Percentiles rank a stretch among this genome's conserved stretches.
These are phyloP conservation scores for silkworm (Bombyx mori) DNA, from an alignment of 1,140 invertebrate species.

Conservation along the genomic window ASM3026992v2 NC_085121.1:5197001-5197500, in stretches of 20 bases:
- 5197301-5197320: constrained; percentile 60
- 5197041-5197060: constrained; percentile 44
- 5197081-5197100: constrained; percentile 46
- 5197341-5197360: constrained; percentile 72
- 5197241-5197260: constrained; percentile 43
- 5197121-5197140: constrained; percentile 54
- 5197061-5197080: constrained; percentile 42
- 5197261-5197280: constrained; percentile 34
- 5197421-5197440: constrained; percentile 42
- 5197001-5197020: constrained; percentile 56
- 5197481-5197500: constrained; percentile 36
- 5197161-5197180: constrained; percentile 52
- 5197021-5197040: constrained; percentile 56
- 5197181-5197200: constrained; percentile 57
- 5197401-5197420: constrained; percentile 37
- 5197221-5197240: constrained; percentile 37
- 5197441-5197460: constrained; percentile 52
- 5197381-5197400: constrained; percentile 54
- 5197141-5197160: constrained; percentile 43
- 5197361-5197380: constrained; percentile 74
- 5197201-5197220: constrained; percentile 43
- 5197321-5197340: constrained; percentile 64
- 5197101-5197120: constrained; percentile 54
- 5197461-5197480: constrained; percentile 35
- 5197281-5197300: constrained; percentile 47